Conservation (phyloP, 30 jellyfish, hydroid and myxozoan genomes). For the Aurelia aurita region DNA sequence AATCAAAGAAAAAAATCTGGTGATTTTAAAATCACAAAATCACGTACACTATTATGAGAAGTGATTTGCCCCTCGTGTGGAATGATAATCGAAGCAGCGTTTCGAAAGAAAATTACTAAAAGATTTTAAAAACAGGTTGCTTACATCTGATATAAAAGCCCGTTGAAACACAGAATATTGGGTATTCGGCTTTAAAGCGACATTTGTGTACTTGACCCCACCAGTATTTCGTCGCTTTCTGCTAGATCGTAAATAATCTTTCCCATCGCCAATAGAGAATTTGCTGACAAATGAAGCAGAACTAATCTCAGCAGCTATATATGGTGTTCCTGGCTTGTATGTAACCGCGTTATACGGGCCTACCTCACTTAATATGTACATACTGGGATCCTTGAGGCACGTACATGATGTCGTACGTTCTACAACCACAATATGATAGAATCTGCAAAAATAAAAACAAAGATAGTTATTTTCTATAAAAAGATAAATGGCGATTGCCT, state of each 20-base stretch:
- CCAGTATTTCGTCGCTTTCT: conserved; percentile 44
- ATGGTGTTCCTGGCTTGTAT: conserved; percentile 59
- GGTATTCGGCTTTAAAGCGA: too few species aligned
- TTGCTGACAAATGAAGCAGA: conserved; percentile 29
- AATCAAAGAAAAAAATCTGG: too few species aligned
- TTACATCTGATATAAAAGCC: too few species aligned
- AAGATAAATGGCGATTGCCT: too few species aligned
- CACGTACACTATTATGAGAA: too few species aligned
- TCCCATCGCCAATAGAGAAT: conserved; percentile 83
- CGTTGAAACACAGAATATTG: too few species aligned
- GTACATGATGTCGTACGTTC: conserved; percentile 6
- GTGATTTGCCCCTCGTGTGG: too few species aligned
- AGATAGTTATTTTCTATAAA: too few species aligned
- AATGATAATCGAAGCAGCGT: too few species aligned
- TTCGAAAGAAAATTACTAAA: too few species aligned
- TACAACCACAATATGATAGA: conserved; percentile 70
- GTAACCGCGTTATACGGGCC: conserved; percentile 50
- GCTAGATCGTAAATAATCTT: conserved; percentile 32
- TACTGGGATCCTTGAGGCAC: conserved; percentile 26
- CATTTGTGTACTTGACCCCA: conserved; percentile 12
- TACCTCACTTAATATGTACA: conserved; percentile 15
- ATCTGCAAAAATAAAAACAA: conserved; percentile 20
- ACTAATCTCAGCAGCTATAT: conserved; percentile 75
- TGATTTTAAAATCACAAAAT: too few species aligned
- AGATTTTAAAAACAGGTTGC: too few species aligned